Evolutionary conservation across 2,113 vertebrate genomes (phyloP), one percentile per base, ranked within the genome.

Genomic region (Porphyrio hochstetteri): DNA sequence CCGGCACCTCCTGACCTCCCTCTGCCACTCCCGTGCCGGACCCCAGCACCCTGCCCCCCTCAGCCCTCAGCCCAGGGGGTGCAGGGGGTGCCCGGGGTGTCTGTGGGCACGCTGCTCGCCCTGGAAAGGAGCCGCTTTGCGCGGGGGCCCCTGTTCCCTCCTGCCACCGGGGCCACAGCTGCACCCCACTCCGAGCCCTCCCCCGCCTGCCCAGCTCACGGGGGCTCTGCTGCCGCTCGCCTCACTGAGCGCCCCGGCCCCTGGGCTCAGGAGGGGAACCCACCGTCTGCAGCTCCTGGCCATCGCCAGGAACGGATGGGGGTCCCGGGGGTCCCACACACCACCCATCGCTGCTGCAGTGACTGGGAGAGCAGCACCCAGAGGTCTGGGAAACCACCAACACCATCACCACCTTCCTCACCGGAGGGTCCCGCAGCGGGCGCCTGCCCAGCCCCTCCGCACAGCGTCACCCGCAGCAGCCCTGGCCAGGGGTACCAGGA

Each of bases 61-160:
- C 2, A 2, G 11, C 52, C 28, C 2, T 2, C 67, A 23, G 7
- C 15, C 20, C 35, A 4, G 27, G 20, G 70, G 1, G 19, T 50
- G 83, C 61, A 17, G 40, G 38, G 67, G 27, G 59, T 64, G 38
- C 50, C 28, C 9, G 1, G 24, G 29, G 19, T 31, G 46, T 3
- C 84, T 42, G 7, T 0, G 25, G 53, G 40, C 2, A 5, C 10
- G 24, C 70, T 7, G 9, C 42, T 25, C 24, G 1, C n/a, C 48
- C 56, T 48, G 18, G 38, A 3, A 3, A 25, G 72, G n/a, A 75
- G 23, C 42, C 29, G 52, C 29, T 59, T 55, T 28, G 36, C 17
- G 23, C 23, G 11, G 20, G 48, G 48, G 48, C 19, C 48, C 28
- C 53, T 8, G 59, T 25, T 13, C 38, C 24, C 40, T 35, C 74